phyloP scores from a whole-genome alignment of 1,140 invertebrate genomes.

The Zaprionus kolodkinae region DNA sequence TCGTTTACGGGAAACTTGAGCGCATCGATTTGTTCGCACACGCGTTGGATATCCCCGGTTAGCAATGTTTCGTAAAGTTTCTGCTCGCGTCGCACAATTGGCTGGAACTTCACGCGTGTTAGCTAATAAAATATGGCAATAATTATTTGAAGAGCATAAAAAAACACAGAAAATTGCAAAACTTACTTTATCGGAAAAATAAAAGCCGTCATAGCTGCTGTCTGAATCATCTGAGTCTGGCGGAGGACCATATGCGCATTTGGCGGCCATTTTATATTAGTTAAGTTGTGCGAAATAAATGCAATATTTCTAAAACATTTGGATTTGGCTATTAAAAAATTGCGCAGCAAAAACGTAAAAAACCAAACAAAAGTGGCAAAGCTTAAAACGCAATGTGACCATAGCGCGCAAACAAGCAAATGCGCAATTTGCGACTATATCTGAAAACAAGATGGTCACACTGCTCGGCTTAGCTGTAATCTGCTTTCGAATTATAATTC shows the following conservation, averaged over 20 bases:
- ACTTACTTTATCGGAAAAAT: conserved; percentile 59
- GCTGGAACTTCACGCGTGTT: conserved; percentile 23
- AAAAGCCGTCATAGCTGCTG: conserved; percentile 75
- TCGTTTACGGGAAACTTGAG: conserved; percentile 45
- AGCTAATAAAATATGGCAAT: conserved; percentile 23
- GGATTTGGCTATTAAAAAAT: conserved; percentile 28
- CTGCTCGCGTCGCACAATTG: conserved; percentile 40
- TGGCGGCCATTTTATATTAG: conserved; percentile 32
- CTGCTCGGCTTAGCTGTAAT: not conserved
- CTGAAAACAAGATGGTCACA: conserved; percentile 10
- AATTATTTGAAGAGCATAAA: not conserved
- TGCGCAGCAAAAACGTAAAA: conserved; percentile 46
- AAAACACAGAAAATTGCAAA: too few species aligned
- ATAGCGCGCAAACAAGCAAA: not conserved
- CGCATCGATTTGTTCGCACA: conserved; percentile 54
- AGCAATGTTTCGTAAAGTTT: conserved; percentile 46
- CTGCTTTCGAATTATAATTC: not conserved
- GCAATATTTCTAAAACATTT: conserved; percentile 30
- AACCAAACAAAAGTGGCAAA: conserved; percentile 51
- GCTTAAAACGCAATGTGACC: conserved; percentile 34
- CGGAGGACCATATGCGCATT: conserved; percentile 56
- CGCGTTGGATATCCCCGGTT: conserved; percentile 33
- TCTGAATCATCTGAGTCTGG: conserved; percentile 65
- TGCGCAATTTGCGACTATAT: not conserved
- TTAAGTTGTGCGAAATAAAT: not conserved